phyloP scores from a whole-genome alignment of 2,113 vertebrate species.

The Dromiciops gliroides region DNA sequence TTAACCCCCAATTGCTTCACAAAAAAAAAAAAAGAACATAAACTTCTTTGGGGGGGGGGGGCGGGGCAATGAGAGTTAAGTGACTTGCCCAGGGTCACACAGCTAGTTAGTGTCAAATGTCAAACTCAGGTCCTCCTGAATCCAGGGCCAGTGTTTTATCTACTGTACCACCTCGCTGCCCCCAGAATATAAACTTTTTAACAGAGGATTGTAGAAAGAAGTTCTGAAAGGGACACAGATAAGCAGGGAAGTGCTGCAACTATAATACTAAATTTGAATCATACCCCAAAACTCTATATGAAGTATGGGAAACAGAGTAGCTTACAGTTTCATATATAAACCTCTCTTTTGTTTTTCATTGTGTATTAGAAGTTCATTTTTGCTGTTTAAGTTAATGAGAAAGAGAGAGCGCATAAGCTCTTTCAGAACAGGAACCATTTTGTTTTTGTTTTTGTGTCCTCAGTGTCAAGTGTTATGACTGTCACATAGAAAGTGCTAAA shows the following conservation, averaged over 20 bases:
- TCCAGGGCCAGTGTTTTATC: too few relatives aligned
- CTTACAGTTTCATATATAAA: background rate
- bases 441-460: background rate
- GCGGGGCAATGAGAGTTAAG: too few relatives aligned
- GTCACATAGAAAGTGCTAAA: background rate
- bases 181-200: background rate
- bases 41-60: too few relatives aligned
- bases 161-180: too few relatives aligned
- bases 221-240: background rate
- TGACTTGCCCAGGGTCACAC: too few relatives aligned
- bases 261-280: background rate
- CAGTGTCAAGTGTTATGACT: background rate
- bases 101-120: too few relatives aligned
- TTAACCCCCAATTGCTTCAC: too few relatives aligned
- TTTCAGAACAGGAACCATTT: background rate
- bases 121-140: too few relatives aligned
- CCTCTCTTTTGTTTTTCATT: background rate
- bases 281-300: background rate
- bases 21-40: too few relatives aligned
- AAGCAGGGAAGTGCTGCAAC: background rate
- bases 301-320: background rate
- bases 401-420: background rate
- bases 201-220: background rate
- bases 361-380: background rate
- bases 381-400: background rate